Base-by-base conservation (phyloP, 1,140 invertebrate species). In the Zelostemma sp. region DNA sequence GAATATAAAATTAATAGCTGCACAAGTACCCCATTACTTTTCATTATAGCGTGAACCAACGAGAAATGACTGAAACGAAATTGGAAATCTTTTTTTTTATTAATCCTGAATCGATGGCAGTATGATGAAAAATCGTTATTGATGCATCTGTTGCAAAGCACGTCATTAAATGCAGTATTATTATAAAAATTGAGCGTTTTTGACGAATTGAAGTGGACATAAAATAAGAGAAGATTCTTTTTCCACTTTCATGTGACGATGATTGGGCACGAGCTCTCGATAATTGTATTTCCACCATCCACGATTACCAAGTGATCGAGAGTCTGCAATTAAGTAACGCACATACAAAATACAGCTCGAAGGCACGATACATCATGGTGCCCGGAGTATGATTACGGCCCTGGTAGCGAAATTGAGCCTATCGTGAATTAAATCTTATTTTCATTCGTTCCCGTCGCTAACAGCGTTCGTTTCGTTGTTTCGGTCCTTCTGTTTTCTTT, bases 381-480 rank as follows among this genome's bases (percentile, higher is more conserved):
- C 57, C 35, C 21, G 8, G 65, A 69, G 56, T 65, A 61, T 73
- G 77, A 79, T 77, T 76, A 74, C 48, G 72, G 72, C 48, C 35
- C 50, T 63, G 40, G 63, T 76, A 76, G 65, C 62, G 56, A 68
- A 75, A 72, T 60, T 56, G 47, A 33, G 38, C 65, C 70, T 76
- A 76, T 77, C 74, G 61, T 55, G 67, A 66, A 79, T 76, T 72
- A 64, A 75, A 79, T 79, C 76, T 77, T 62, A 63, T 65, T 74
- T 63, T 74, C 60, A 54, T 50, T 53, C 18, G 28, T 6, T 50
- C 54, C 28, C 35, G 38, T 40, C 19, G 58, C 45, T 49, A 21
- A 41, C 31, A 28, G 21, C 17, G 19, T 31, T 21, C n/a, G 45
- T 69, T 47, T 46, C 17, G 45, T 9, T 21, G 45, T 21, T 43